Conservation (phyloP, 1,140 invertebrate genomes). For the Trichogramma pretiosum region DNA sequence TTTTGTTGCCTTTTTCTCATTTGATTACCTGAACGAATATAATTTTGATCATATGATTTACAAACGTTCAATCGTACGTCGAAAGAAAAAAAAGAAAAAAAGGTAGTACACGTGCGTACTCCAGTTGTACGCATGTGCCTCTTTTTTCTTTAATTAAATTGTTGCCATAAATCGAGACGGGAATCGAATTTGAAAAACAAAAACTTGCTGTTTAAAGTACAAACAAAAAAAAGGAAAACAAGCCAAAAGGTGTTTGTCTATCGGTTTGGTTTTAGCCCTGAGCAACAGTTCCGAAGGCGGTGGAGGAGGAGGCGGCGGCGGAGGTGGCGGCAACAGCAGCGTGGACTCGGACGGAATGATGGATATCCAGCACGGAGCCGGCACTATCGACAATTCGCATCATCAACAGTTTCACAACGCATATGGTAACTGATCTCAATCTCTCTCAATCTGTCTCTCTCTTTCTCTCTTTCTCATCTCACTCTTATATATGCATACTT, state of each 20-base stretch:
- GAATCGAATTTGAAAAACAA: constrained; percentile 26
- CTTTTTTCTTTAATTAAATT: background rate
- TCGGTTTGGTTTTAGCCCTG: constrained; percentile 49
- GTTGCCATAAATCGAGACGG: constrained; percentile 16
- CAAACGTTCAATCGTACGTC: no score
- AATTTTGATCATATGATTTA: no score
- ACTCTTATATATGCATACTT: no score
- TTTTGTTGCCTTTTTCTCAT: no score
- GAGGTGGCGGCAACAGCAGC: no score
- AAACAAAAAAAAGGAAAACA: constrained; percentile 36
- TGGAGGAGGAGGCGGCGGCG: no score
- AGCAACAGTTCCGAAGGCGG: constrained; percentile 42
- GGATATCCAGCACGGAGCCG: constrained; percentile 43
- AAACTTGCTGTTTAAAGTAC: no score
- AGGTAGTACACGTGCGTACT: background rate
- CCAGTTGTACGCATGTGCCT: no score
- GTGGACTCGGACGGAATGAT: constrained; percentile 40
- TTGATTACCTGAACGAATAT: no score
- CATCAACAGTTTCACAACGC: constrained; percentile 47
- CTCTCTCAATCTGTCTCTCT: no score
- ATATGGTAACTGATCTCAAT: constrained; percentile 50
- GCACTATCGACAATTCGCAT: constrained; percentile 41
- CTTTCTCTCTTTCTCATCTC: no score
- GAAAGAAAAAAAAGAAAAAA: constrained; percentile 4
- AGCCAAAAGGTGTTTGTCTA: constrained; percentile 48